These are phyloP conservation scores for Potamilus streckersoni DNA, from an alignment of 1,140 invertebrate genomes.

Conservation along the genomic window DNA sequence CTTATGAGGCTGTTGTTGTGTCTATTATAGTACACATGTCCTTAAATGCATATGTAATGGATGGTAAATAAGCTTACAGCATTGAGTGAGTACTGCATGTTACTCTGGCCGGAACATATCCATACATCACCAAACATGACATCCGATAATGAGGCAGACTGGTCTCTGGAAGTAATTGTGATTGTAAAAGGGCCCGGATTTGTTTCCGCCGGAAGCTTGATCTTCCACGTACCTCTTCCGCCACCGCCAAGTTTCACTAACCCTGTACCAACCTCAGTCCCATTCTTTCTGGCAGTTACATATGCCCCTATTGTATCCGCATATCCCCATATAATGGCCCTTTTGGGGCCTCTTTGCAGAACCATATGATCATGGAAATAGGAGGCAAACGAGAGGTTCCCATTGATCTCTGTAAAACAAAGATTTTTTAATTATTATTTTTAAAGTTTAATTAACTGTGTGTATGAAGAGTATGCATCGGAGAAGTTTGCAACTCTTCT, in stretches of 20 bases:
- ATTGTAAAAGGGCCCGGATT: constrained; percentile 25
- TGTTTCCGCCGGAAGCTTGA: constrained; percentile 5
- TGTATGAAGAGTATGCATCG: too few species aligned
- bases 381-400: background rate
- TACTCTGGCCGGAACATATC: constrained; percentile 61
- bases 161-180: constrained; percentile 17
- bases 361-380: background rate
- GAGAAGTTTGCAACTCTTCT: too few species aligned
- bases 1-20: too few species aligned
- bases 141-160: constrained; percentile 31
- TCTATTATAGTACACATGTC: too few species aligned
- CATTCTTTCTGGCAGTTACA: background rate
- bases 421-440: too few species aligned
- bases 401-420: too few species aligned
- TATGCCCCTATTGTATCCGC: background rate
- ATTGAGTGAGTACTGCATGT: constrained; percentile 47
- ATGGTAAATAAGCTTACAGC: constrained; percentile 28
- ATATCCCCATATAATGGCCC: background rate
- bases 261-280: too few species aligned
- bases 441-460: too few species aligned
- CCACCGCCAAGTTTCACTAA: background rate
- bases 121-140: constrained; percentile 62
- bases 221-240: constrained; percentile 15
- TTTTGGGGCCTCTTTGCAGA: background rate
- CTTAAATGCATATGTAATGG: too few species aligned